Conservation (phyloP, 1,140 invertebrate genomes). For the Platyscapa corneri region DNA sequence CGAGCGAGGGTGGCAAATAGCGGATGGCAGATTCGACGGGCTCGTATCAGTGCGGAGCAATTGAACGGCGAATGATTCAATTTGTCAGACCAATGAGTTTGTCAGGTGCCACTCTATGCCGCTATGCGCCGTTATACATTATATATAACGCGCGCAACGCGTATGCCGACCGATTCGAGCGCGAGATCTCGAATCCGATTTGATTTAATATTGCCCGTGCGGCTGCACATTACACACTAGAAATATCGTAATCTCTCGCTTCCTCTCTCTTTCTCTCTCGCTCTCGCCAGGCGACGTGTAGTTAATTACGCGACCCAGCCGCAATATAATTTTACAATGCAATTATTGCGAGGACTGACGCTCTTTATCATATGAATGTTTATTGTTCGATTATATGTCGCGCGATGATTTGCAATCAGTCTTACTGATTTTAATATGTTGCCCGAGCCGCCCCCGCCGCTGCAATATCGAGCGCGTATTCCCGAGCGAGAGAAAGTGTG, state of each 20-base stretch:
- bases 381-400: neutral
- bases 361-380: slow-evolving; percentile 29
- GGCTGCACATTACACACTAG: slow-evolving; percentile 72
- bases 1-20: slow-evolving; percentile 61
- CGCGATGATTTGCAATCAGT: neutral
- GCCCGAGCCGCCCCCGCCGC: no score
- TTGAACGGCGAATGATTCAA: slow-evolving; percentile 75
- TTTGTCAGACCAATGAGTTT: slow-evolving; percentile 75
- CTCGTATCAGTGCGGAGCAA: slow-evolving; percentile 69
- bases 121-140: slow-evolving; percentile 44
- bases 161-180: slow-evolving; percentile 58
- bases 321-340: slow-evolving; percentile 48
- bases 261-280: slow-evolving; percentile 60
- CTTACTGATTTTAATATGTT: no score
- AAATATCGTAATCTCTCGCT: slow-evolving; percentile 71
- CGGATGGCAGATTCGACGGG: slow-evolving; percentile 64
- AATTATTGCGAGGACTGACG: slow-evolving; percentile 35
- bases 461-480: no score
- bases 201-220: slow-evolving; percentile 73
- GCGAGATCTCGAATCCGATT: slow-evolving; percentile 71
- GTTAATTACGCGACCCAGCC: slow-evolving; percentile 37
- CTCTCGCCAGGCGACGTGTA: slow-evolving; percentile 41
- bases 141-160: neutral
- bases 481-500: no score
- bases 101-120: slow-evolving; percentile 73